Base-by-base conservation (phyloP, 2,888 invertebrate species). In the Dastarcus helophoroides region DNA sequence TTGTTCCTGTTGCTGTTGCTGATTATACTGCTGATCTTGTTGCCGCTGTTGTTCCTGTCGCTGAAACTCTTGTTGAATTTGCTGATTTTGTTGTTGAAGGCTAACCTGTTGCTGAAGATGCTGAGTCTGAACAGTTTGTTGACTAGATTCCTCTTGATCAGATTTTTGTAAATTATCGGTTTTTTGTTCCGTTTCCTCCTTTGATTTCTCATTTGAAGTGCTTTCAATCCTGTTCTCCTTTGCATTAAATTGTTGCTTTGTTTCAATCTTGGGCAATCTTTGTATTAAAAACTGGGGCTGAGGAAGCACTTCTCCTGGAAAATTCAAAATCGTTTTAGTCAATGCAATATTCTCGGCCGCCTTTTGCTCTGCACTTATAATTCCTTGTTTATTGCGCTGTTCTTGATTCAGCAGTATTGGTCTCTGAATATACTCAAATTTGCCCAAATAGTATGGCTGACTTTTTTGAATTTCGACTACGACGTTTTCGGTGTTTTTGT, bases 401-500 rank as follows among this genome's bases (percentile, higher is more conserved):
- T 21, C 59, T 42, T 14, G 26, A 22, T 31, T 13, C 32, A 60
- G 50, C 9, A 58, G 56, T 39, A 62, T 57, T 3, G 61, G 56
- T 35, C 54, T 58, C 31, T 62, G 62, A 0, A 60, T 52, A 16
- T 62, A 63, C 41, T 64, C 63, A 9, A 67, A 55, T 46, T 60
- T 60, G 2, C 60, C 60, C 16, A 60, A 45, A 42, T 68, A 69
- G 33, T 68, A 54, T 1, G 73, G 73, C 10, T 77, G 59, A 1
- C 77, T 77, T 52, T 76, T 65, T 45, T 78, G 76, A 3, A 79
- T 57, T 58, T 79, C 76, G 2, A 79, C 74, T 26, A 5, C 10
- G 13, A 6, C 24, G 31, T 33, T 26, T n/a, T n/a, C n/a, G n/a
- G n/a, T n/a, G 12, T 39, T 24, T 14, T 33, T 28, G 12, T 41